Base-by-base conservation (phyloP, 2,113 vertebrate genomes). In the Hirundichthys speculiger region DNA sequence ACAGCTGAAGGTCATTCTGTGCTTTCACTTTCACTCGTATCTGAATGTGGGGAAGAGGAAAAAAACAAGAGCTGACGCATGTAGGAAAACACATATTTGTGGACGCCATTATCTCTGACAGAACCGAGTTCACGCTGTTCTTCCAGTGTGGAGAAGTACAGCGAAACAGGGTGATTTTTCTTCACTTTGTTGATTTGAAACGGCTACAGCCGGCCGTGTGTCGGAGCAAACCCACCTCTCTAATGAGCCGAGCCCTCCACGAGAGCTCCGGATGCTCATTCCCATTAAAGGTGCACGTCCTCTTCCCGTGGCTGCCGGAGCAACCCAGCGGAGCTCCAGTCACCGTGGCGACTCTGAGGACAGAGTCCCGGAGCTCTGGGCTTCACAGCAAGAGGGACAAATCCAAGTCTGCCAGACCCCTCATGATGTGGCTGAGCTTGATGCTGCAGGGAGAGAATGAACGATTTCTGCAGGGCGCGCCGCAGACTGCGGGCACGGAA, bases 1-100 rank as follows among this genome's bases (percentile, higher is more conserved):
- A 85, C 78, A 72, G 80, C 70, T 91, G 89, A 92, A 93, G 86
- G 89, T 91, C 89, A 89, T 77, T 68, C 42, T 56, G 52, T 75
- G 60, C 49, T 75, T 79, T 85, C 34, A 59, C 60, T 75, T 50
- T 64, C 60, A n/a, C 78, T 57, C 21, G 50, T 49, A 77, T 75
- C 59, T 64, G 49, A 75, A 75, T 69, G 27, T 55, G 54, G 47
- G 39, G 60, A 13, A 72, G 57, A 19, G 24, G 25, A 64, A 69
- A 47, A n/a, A 38, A 54, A 50, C 47, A 47, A 39, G n/a, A 52
- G 67, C n/a, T 48, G 21, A 49, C 15, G 13, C 65, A 56, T 48
- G 12, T n/a, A 65, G 66, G 46, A 16, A 15, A 52, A 53, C 53
- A n/a, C 7, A 6, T 14, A 22, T 19, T 43, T 1, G 11, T 42